Conservation (phyloP, 2,888 invertebrate genomes). For the Dyspetes luteomarginatus region DNA sequence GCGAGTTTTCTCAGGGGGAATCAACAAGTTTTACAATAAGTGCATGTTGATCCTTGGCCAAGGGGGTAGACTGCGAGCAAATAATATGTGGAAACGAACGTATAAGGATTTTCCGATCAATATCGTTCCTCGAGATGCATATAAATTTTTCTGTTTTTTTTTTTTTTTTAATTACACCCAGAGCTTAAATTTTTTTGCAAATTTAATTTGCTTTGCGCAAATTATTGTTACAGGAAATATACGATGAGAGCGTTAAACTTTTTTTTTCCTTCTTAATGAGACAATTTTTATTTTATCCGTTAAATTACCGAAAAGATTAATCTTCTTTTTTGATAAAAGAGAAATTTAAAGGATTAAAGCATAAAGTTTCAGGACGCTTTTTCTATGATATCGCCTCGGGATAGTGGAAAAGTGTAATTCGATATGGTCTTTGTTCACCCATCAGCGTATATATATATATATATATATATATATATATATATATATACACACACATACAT, state of each 20-base stretch:
- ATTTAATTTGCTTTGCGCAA: background rate
- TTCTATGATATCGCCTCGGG: background rate
- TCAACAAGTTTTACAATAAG: conserved; percentile 30
- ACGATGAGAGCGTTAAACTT: background rate
- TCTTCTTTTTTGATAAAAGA: too few species aligned
- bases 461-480: too few species aligned
- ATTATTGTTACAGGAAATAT: background rate
- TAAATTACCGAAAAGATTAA: too few species aligned
- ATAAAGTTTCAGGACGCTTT: too few species aligned
- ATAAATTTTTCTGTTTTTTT: too few species aligned
- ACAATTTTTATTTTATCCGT: too few species aligned
- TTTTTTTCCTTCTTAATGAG: background rate
- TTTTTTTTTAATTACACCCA: background rate
- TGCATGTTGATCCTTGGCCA: conserved; percentile 1
- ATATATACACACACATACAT: too few species aligned
- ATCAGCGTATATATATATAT: too few species aligned
- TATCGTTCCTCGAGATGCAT: background rate
- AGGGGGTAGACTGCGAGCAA: conserved; percentile 16
- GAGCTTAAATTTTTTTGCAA: background rate
- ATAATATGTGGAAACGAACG: conserved; percentile 2
- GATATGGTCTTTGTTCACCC: background rate
- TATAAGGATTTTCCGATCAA: conserved; percentile 20
- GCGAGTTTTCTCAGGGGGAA: conserved; percentile 6
- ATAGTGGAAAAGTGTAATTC: background rate
- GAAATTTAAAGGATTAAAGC: too few species aligned